Evolutionary conservation across 2,888 invertebrate genomes (phyloP).

Genomic region (Unio delphinus): DNA sequence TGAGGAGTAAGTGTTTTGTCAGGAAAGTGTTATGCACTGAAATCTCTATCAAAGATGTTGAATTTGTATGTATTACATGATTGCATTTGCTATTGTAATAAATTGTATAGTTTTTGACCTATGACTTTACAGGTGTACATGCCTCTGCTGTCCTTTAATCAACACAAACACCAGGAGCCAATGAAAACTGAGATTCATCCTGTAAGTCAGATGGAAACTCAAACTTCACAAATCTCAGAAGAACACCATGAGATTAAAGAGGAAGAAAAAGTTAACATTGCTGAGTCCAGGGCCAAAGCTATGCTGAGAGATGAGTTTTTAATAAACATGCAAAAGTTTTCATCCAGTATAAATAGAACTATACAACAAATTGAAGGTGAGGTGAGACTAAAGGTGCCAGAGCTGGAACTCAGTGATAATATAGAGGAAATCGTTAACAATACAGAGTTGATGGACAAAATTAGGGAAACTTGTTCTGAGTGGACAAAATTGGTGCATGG

Average conservation of each 20-base stretch:
- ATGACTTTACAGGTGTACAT: constrained; percentile 63
- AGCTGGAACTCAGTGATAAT: constrained; percentile 62
- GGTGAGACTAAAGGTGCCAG: constrained; percentile 73
- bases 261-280: constrained; percentile 49
- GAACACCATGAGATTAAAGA: constrained; percentile 23
- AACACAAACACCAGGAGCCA: constrained; percentile 59
- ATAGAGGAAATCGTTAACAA: constrained; percentile 69
- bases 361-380: constrained; percentile 85
- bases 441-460: constrained; percentile 71
- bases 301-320: constrained; percentile 74
- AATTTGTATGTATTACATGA: too few relatives aligned
- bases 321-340: constrained; percentile 74
- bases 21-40: too few relatives aligned
- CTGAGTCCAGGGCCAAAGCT: constrained; percentile 61
- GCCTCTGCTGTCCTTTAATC: constrained; percentile 69
- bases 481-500: constrained; percentile 74
- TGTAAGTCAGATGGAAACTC: constrained; percentile 46
- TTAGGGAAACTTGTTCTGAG: constrained; percentile 73
- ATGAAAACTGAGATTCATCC: constrained; percentile 32
- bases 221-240: constrained; percentile 31
- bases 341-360: constrained; percentile 77
- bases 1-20: too few relatives aligned
- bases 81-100: too few relatives aligned
- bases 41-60: too few relatives aligned
- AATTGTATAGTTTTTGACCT: too few relatives aligned